A percentile compares a stretch with the other conserved stretches of the same genome.
Evolutionary conservation across 2,797 vertebrate genomes (phyloP).

Genomic region (Vespertilio murinus): DNA sequence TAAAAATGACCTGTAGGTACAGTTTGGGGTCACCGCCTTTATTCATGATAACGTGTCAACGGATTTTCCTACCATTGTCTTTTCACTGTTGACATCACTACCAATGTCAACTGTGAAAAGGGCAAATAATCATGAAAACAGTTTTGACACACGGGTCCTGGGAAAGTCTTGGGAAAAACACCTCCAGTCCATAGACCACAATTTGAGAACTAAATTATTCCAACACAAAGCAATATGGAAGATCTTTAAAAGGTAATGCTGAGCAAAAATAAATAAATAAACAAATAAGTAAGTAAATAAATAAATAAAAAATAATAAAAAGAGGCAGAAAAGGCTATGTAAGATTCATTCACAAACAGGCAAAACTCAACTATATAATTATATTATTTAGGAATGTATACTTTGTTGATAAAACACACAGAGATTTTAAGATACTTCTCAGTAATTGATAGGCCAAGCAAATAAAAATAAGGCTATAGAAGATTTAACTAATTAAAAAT

Average conservation of each 20-base stretch:
- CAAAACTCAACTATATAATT: not conserved
- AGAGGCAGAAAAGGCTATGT: not conserved
- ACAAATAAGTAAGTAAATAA: too few species aligned
- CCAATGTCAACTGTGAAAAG: not conserved
- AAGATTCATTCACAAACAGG: not conserved
- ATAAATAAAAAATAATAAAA: not conserved
- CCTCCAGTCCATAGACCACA: not conserved
- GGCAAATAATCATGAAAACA: not conserved
- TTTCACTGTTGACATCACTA: not conserved
- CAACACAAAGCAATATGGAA: not conserved
- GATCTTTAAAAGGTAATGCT: not conserved
- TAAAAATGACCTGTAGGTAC: not conserved
- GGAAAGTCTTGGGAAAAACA: not conserved
- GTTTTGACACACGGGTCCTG: not conserved
- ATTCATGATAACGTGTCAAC: not conserved
- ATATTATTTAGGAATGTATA: not conserved
- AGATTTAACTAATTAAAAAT: conserved; percentile 10
- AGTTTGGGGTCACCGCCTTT: not conserved
- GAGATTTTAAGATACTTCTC: conserved; percentile 5
- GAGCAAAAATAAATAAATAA: not conserved
- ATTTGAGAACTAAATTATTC: not conserved
- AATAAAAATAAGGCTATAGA: not conserved
- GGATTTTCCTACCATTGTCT: not conserved
- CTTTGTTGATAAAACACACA: not conserved
- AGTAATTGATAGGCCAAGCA: not conserved